Base-by-base conservation (phyloP, 2,888 invertebrate species). In the Lysandra bellargus region DNA sequence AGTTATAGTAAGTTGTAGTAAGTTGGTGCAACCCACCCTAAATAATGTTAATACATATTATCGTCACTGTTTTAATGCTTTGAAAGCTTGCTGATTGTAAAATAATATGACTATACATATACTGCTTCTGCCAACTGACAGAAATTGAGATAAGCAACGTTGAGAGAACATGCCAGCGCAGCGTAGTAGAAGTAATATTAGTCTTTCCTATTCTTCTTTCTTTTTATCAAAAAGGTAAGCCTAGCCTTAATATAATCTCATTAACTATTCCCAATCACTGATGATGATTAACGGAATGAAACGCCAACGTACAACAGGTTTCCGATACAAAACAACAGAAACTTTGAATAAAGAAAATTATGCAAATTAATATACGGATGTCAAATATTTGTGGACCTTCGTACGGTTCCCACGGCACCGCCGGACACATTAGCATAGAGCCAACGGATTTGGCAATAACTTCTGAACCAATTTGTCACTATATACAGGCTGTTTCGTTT, bases 361-460 rank as follows among this genome's bases (percentile, higher is more conserved):
- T 76, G 76, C 57, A 57, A 76, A 57, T 76, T 23, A 76, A 76
- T 33, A 53, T 14, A 57, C 76, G 76, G 53, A 76, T 53, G 49
- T 57, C 44, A 75, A 75, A 75, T 75, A 53, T 76, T 76, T 53
- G 57, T 76, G 33, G 33, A 57, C 80, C 80, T 79, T 81, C 79
- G 74, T 78, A 61, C 33, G 44, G 79, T 81, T 82, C 82, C 80
- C 82, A 82, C 81, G 82, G 79, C 78, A 80, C 79, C 76, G 81
- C 80, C 83, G 82, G 82, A 78, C 79, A 74, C 80, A 83, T 82
- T 82, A 80, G 80, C 80, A 82, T 81, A 81, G 79, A 81, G 80
- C 80, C 23, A 57, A 78, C 79, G 79, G 79, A 78, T 80, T 81
- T 77, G 57, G 78, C 80, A 82, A 83, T 80, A 83, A 83, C 82